Percentiles rank a stretch among this genome's conserved stretches.
These are phyloP conservation scores for Doris montereyensis DNA, from an alignment of 2,888 invertebrate species.

Conservation along the genomic window DNA sequence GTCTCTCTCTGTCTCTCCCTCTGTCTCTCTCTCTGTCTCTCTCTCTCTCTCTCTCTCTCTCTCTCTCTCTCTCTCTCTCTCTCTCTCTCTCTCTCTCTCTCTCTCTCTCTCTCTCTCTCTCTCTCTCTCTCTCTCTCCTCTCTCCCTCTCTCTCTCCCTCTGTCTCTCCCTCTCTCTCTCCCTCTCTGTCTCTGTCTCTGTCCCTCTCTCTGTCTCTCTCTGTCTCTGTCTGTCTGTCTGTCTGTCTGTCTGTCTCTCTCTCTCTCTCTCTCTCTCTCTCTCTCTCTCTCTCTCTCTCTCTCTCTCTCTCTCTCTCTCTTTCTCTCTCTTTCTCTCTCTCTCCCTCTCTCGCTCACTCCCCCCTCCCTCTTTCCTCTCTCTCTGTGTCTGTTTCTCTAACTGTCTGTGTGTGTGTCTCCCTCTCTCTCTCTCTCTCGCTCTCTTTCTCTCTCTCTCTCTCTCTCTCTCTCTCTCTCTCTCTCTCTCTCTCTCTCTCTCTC, in stretches of 20 bases:
- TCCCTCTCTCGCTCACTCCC: too few species aligned
- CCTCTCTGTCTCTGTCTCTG: not conserved
- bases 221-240: not conserved
- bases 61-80: too few species aligned
- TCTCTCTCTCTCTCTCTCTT: constrained; percentile 10
- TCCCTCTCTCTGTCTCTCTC: not conserved
- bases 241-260: constrained; percentile 20
- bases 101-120: not conserved
- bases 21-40: too few species aligned
- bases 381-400: not conserved
- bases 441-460: not conserved
- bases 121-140: not conserved
- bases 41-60: too few species aligned
- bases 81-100: not conserved
- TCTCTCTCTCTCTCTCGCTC: too few species aligned
- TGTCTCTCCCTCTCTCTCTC: too few species aligned
- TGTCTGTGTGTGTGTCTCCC: too few species aligned
- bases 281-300: constrained; percentile 7
- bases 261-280: not conserved
- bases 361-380: constrained; percentile 7
- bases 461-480: constrained; percentile 6
- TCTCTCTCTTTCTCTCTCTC: not conserved
- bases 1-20: too few species aligned
- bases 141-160: too few species aligned
- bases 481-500: constrained; percentile 8